Conservation (phyloP, 37 sponge, comb jelly and placozoan species). For the Mnemiopsis leidyi region DNA sequence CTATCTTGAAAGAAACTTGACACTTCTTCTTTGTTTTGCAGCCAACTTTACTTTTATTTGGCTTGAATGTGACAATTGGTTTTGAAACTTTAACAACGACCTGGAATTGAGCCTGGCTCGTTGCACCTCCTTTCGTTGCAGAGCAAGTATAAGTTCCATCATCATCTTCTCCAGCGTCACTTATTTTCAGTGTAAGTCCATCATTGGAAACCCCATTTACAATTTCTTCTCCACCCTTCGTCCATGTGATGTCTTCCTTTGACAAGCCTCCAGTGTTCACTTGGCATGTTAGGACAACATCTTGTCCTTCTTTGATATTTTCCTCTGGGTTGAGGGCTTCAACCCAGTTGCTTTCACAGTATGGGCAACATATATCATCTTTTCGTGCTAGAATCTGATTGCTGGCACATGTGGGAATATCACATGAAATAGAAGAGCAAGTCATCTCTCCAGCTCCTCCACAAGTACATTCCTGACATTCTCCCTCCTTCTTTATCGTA, state of each 20-base stretch:
- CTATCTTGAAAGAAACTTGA: too few relatives aligned
- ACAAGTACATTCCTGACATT: conserved; percentile 15
- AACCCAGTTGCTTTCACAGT: conserved; percentile 14
- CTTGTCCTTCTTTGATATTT: neutral
- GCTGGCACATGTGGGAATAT: neutral
- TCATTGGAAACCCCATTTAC: neutral
- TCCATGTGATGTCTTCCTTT: neutral
- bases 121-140: neutral
- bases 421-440: neutral
- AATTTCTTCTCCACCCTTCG: neutral
- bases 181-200: neutral
- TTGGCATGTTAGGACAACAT: neutral
- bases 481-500: neutral
- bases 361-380: conserved; percentile 17
- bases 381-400: neutral
- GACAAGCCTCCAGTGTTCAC: neutral
- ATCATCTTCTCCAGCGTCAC: neutral
- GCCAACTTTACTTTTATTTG: neutral
- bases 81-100: neutral
- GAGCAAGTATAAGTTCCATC: neutral
- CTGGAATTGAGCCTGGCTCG: neutral
- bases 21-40: conserved; percentile 38
- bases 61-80: neutral
- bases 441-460: conserved; percentile 7
- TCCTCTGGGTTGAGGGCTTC: neutral